Evolutionary conservation across 2,797 vertebrate species (phyloP).

Genomic region (Oreochromis mossambicus): DNA sequence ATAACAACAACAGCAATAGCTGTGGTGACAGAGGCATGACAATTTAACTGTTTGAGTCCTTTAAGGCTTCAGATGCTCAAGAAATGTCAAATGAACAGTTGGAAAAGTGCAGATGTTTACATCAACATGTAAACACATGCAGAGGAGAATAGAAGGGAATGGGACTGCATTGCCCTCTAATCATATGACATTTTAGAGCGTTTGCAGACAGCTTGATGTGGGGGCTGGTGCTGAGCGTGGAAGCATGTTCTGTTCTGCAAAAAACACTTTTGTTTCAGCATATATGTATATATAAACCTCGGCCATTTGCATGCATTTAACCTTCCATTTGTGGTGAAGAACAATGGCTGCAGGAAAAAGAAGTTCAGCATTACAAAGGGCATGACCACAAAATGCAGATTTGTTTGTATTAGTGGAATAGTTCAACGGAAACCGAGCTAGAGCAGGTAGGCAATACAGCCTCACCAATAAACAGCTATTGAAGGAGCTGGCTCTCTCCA

Average conservation of each 20-base stretch:
- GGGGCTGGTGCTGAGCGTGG: background rate
- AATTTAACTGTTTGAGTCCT: background rate
- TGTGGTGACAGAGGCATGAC: slow-evolving; percentile 34
- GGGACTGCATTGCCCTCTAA: background rate
- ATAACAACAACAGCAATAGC: slow-evolving; percentile 33
- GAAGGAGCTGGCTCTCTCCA: background rate
- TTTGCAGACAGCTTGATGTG: background rate
- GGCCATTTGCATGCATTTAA: background rate
- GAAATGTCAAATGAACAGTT: background rate
- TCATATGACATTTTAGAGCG: background rate
- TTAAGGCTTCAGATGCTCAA: background rate
- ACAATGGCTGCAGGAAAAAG: background rate
- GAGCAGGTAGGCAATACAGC: background rate
- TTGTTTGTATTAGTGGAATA: background rate
- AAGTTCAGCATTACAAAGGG: background rate
- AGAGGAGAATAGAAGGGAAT: background rate
- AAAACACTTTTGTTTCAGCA: background rate
- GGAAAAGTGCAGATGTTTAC: background rate
- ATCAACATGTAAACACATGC: background rate
- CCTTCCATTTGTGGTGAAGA: background rate
- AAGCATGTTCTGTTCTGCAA: background rate
- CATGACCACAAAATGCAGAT: background rate
- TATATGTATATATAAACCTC: background rate
- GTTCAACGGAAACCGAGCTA: background rate
- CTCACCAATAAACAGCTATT: background rate